phyloP scores from a whole-genome alignment of 2,797 vertebrate species.

The Tarsius wallacei region DNA sequence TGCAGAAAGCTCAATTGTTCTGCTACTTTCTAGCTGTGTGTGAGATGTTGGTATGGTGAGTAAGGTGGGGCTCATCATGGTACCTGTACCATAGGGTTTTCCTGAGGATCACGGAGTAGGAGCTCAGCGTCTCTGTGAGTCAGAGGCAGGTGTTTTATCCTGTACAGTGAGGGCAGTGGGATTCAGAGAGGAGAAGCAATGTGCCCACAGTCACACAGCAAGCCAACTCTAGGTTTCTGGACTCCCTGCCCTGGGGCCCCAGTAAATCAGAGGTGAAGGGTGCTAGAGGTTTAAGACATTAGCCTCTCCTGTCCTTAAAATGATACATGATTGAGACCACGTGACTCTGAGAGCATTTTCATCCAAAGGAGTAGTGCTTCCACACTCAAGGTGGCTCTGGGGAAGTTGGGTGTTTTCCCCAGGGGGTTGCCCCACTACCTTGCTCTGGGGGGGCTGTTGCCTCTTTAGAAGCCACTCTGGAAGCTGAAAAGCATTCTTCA shows the following conservation, averaged over 20 bases:
- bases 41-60: neutral
- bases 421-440: neutral
- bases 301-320: neutral
- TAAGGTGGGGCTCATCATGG: neutral
- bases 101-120: neutral
- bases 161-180: neutral
- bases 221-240: neutral
- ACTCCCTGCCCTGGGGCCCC: neutral
- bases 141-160: neutral
- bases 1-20: neutral
- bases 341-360: neutral
- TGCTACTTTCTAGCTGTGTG: neutral
- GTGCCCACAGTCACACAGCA: neutral
- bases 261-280: neutral
- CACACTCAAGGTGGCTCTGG: neutral
- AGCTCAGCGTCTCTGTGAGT: neutral
- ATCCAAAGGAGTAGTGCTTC: neutral
- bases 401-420: neutral
- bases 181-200: neutral
- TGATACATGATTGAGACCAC: neutral
- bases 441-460: too few relatives aligned
- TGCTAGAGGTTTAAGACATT: neutral
- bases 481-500: neutral
- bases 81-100: neutral
- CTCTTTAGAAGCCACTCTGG: neutral